Conservation (phyloP, 2,113 vertebrate genomes). For the Malurus elegans region DNA sequence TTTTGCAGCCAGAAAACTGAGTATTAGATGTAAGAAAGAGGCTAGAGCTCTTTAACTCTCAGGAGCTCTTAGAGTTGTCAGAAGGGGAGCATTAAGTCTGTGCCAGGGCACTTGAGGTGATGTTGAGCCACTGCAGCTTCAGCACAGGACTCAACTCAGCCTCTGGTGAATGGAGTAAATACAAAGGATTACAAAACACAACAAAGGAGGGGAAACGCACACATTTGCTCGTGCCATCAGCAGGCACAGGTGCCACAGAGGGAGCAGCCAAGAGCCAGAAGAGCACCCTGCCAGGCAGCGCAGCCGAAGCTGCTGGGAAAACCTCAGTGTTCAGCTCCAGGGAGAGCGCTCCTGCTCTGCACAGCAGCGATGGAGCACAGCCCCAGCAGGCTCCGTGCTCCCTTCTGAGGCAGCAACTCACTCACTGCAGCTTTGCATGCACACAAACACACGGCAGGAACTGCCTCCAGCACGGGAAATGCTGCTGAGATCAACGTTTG, state of each 20-base stretch:
- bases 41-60: not conserved
- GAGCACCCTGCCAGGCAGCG: not conserved
- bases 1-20: not conserved
- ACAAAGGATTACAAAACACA: not conserved
- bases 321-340: accelerated
- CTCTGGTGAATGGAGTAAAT: not conserved
- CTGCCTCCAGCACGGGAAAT: accelerated
- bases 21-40: not conserved
- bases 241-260: not conserved
- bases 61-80: not conserved
- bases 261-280: not conserved
- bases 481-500: not conserved
- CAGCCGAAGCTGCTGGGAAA: not conserved
- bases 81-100: not conserved
- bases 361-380: not conserved
- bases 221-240: not conserved
- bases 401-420: accelerated
- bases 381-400: not conserved
- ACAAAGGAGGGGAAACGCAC: not conserved
- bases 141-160: not conserved
- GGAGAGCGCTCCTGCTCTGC: not conserved
- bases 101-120: not conserved
- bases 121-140: not conserved
- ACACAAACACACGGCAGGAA: not conserved
- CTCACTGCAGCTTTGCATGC: not conserved